Conservation (phyloP, 2,888 invertebrate species). For the Gymnoscelis rufifasciata region DNA sequence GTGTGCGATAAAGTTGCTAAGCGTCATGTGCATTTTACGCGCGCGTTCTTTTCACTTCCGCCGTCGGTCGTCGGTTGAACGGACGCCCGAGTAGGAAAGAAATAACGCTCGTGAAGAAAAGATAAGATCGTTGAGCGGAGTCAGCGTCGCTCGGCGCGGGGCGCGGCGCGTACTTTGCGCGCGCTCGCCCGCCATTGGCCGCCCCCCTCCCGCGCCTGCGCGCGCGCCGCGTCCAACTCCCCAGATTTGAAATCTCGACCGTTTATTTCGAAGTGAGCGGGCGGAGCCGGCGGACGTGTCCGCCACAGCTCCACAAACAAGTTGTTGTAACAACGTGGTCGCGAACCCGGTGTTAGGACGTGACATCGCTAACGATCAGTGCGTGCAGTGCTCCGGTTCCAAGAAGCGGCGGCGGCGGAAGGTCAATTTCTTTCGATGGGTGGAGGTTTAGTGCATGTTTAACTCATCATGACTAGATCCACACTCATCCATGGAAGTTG, state of each 20-base stretch:
- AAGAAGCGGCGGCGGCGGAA: slow-evolving; percentile 45
- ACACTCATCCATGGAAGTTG: slow-evolving; percentile 87
- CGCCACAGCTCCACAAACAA: slow-evolving; percentile 49
- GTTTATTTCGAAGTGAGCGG: slow-evolving; percentile 75
- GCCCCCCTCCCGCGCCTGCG: slow-evolving; percentile 44
- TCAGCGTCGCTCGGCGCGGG: slow-evolving; percentile 35
- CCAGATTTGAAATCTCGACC: slow-evolving; percentile 79
- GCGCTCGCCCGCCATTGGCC: slow-evolving; percentile 58
- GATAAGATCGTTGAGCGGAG: slow-evolving; percentile 57
- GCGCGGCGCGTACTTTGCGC: slow-evolving; percentile 55
- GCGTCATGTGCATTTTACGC: slow-evolving; percentile 59
- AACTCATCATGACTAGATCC: slow-evolving; percentile 86
- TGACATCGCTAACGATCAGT: slow-evolving; percentile 69
- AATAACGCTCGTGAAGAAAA: slow-evolving; percentile 71
- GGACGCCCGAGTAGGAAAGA: slow-evolving; percentile 69
- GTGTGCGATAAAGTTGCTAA: slow-evolving; percentile 30
- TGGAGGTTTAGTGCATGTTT: slow-evolving; percentile 87
- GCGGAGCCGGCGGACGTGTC: slow-evolving; percentile 55
- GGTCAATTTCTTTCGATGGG: slow-evolving; percentile 83
- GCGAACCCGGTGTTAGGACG: slow-evolving; percentile 66
- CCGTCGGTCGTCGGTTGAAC: slow-evolving; percentile 70
- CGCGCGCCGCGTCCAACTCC: slow-evolving; percentile 74
- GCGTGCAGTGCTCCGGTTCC: slow-evolving; percentile 65
- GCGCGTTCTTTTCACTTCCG: slow-evolving; percentile 75
- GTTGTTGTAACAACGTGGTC: slow-evolving; percentile 59